A percentile compares a stretch with the other conserved stretches of the same genome.
phyloP scores from a whole-genome alignment of 2,797 vertebrate species.

The Emys orbicularis region DNA sequence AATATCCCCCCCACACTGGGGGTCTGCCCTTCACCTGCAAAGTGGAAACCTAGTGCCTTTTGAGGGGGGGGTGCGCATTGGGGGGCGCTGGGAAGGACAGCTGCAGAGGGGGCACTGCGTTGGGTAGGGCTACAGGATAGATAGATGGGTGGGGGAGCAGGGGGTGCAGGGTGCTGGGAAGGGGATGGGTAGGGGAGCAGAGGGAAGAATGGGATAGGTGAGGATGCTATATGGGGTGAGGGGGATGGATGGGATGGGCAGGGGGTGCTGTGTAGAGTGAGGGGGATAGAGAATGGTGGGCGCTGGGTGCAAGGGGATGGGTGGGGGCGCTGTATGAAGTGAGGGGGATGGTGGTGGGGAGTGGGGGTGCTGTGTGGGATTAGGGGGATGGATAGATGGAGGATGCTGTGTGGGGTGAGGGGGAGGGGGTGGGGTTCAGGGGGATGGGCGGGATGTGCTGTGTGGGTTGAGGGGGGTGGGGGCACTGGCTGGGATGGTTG shows the following conservation, averaged over 20 bases:
- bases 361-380: not conserved
- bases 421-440: not conserved
- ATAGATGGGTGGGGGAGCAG: not conserved
- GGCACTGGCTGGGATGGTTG: too few relatives aligned
- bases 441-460: too few relatives aligned
- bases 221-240: not conserved
- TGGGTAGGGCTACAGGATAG: not conserved
- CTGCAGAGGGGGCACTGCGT: not conserved
- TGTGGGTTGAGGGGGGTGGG: too few relatives aligned
- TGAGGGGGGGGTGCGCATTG: not conserved
- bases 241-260: not conserved
- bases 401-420: not conserved
- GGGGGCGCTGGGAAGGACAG: not conserved
- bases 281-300: not conserved
- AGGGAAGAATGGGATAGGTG: too few relatives aligned
- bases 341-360: not conserved
- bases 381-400: not conserved
- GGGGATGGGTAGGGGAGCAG: not conserved
- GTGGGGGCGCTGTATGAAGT: not conserved
- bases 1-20: not conserved
- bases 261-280: not conserved
- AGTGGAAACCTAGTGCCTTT: not conserved
- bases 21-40: not conserved
- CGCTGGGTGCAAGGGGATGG: not conserved
- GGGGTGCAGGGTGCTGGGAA: not conserved